Evolutionary conservation across 1,140 invertebrate species (phyloP), one percentile per base, ranked within the genome.

Genomic region (Melanaphis sacchari): DNA sequence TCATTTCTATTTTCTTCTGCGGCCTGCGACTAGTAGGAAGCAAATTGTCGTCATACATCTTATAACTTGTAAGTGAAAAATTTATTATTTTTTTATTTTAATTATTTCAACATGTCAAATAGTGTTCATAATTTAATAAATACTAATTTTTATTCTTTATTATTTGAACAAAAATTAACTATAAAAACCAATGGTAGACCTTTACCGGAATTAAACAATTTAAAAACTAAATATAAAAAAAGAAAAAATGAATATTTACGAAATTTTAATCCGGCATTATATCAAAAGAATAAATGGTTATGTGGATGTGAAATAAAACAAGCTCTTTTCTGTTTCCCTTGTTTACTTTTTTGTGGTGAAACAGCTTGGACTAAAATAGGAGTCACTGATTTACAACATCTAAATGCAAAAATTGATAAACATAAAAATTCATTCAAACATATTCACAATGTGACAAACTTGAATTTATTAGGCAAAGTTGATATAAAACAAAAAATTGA

Each of bases 261-360:
- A 26, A 26, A 87, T 43, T 87, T 43, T 41, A 87, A 43, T 87
- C 9, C 84, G 26, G 41, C 52, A 87, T 46, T 41, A 87, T 46
- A 94, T 38, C 59, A 66, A 36, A 93, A 94, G 87, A 87, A 93
- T 89, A 41, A 43, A 18, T 94, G 94, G 93, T 85, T 94, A 76
- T 94, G 93, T 90, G 94, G 94, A 11, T 94, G 94, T 87, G 94
- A 94, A 93, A 93, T 93, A 41, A 94, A 93, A 88, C 94, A 94
- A 94, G 93, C 94, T 90, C 59, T 94, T 66, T 94, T 94, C 93
- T 94, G 94, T 92, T 94, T 94, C 66, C 94, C 94, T 49, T 94
- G 94, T 93, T 52, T 94, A 38, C 84, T 94, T 91, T 94, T 94
- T 94, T 93, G 93, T 91, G 94, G 93, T 90, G 94, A 94, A 90